These are phyloP conservation scores for Electrophaes corylata DNA, from an alignment of 2,888 invertebrate species.

Conservation along the genomic window DNA sequence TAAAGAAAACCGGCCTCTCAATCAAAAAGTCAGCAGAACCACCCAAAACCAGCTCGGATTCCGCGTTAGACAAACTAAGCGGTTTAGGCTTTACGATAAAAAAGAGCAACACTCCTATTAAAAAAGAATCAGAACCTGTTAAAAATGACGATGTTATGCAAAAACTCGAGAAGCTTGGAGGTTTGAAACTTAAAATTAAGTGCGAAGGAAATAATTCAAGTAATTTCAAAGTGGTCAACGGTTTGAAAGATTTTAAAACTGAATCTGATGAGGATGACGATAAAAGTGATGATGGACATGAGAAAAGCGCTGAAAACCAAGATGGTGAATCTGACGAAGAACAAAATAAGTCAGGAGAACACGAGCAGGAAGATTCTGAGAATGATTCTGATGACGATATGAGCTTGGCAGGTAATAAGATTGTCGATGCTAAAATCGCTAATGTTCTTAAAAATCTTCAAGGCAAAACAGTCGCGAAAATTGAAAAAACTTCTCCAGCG, in stretches of 20 bases:
- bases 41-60: constrained; percentile 55
- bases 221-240: constrained; percentile 75
- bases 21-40: constrained; percentile 64
- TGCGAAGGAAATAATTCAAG: constrained; percentile 71
- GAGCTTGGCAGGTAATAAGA: constrained; percentile 29
- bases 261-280: constrained; percentile 71
- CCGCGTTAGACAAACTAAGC: constrained; percentile 71
- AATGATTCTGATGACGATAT: constrained; percentile 57
- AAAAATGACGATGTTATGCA: constrained; percentile 62
- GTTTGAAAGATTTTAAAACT: constrained; percentile 73
- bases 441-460: constrained; percentile 52
- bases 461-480: constrained; percentile 50
- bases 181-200: constrained; percentile 75
- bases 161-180: constrained; percentile 73
- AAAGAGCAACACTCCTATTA: constrained; percentile 67
- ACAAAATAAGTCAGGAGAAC: constrained; percentile 48
- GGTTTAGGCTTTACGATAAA: constrained; percentile 78
- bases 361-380: constrained; percentile 47
- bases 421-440: constrained; percentile 26
- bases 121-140: constrained; percentile 62
- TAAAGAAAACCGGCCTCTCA: constrained; percentile 68
- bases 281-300: constrained; percentile 59
- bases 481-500: constrained; percentile 44
- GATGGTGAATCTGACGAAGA: constrained; percentile 59
- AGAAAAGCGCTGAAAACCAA: constrained; percentile 50